Conservation (phyloP, 2,888 invertebrate genomes). For the Agrenia bidenticulata region DNA sequence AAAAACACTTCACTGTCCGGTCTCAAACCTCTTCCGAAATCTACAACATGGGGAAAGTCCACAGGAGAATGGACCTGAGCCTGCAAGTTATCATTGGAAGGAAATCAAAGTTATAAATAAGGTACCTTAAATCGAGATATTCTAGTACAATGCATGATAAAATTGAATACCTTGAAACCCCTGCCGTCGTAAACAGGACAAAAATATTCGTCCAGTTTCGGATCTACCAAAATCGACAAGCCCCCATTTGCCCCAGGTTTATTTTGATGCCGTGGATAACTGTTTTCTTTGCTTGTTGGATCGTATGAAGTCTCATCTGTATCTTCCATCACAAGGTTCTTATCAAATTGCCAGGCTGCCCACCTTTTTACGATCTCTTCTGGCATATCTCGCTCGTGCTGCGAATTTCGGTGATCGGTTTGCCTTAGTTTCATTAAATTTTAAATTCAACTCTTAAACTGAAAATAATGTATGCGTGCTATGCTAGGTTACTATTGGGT, state of each 20-base stretch:
- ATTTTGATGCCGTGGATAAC: slow-evolving; percentile 22
- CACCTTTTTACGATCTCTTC: not conserved
- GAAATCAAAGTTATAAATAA: no score
- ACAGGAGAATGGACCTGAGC: slow-evolving; percentile 21
- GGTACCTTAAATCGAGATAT: no score
- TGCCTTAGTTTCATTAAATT: no score
- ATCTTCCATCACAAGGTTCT: not conserved
- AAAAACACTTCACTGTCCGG: slow-evolving; percentile 38
- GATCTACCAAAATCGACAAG: slow-evolving; percentile 34
- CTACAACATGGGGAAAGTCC: slow-evolving; percentile 22
- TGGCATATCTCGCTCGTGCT: not conserved
- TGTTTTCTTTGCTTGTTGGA: not conserved
- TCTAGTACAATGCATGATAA: no score
- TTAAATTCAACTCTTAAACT: no score
- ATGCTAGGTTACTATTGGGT: no score
- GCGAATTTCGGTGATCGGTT: not conserved
- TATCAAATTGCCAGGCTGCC: not conserved
- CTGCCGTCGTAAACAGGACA: slow-evolving; percentile 31
- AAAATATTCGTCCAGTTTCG: slow-evolving; percentile 33
- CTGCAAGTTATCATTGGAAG: not conserved
- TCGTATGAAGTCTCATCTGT: not conserved
- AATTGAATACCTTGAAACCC: slow-evolving; percentile 39
- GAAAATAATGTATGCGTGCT: no score
- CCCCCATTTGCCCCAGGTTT: slow-evolving; percentile 34
- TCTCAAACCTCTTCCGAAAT: slow-evolving; percentile 33